Evolutionary conservation across 2,888 invertebrate species (phyloP).

Genomic region (Latheticus oryzae): DNA sequence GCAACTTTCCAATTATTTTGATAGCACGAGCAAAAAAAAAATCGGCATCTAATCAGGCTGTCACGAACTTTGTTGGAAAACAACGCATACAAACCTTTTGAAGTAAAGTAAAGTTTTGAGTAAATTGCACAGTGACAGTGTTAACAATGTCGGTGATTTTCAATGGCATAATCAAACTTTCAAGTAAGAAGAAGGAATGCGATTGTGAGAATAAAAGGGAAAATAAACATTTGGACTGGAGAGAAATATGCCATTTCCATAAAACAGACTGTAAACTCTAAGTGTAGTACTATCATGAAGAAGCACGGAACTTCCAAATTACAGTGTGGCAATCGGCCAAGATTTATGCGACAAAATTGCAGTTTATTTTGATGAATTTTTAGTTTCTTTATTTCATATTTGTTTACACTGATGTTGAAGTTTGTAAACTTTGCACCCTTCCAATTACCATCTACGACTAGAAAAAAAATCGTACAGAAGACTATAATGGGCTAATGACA

Average conservation of each 20-base stretch:
- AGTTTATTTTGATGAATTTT: not conserved
- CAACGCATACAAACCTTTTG: constrained; percentile 2
- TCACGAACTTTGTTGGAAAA: constrained; percentile 30
- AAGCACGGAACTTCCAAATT: constrained; percentile 23
- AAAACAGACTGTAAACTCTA: constrained; percentile 43
- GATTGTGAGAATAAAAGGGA: constrained; percentile 32
- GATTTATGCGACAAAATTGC: constrained; percentile 12
- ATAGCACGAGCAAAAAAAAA: constrained; percentile 1
- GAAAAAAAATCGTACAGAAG: constrained; percentile 28
- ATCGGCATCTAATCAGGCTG: constrained; percentile 39
- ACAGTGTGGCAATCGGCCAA: constrained; percentile 24
- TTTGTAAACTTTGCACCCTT: no score
- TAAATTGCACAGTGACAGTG: constrained; percentile 15
- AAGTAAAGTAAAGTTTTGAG: not conserved
- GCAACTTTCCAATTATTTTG: constrained; percentile 1
- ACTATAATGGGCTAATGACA: constrained; percentile 47
- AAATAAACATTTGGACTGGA: constrained; percentile 41
- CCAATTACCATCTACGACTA: constrained; percentile 24
- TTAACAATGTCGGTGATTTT: constrained; percentile 43
- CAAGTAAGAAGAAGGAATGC: constrained; percentile 31
- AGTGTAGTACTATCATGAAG: constrained; percentile 31
- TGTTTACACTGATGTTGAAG: no score
- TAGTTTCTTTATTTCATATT: no score
- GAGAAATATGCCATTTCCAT: constrained; percentile 46
- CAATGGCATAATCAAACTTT: constrained; percentile 40